Percentiles rank a stretch among this genome's conserved stretches.
Conservation (phyloP, 2,797 vertebrate genomes). For the Tokudaia muenninki region DNA sequence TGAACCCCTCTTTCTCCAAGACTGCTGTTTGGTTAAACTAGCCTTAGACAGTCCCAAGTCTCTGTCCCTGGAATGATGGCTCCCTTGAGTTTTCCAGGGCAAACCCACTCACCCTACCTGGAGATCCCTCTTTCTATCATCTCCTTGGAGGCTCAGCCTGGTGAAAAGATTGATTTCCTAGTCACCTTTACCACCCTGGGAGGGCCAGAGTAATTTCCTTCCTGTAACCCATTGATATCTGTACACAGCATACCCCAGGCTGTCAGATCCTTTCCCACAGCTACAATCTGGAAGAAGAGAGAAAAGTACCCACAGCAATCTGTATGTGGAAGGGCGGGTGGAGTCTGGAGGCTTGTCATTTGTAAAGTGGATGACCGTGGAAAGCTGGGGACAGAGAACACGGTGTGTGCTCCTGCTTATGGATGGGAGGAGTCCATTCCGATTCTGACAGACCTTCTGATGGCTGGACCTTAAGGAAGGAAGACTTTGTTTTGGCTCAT, state of each 20-base stretch:
- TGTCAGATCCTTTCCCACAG: background rate
- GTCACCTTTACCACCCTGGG: background rate
- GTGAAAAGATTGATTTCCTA: background rate
- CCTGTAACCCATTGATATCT: no score
- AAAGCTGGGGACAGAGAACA: background rate
- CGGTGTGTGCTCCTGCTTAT: background rate
- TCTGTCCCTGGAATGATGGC: background rate
- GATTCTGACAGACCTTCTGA: background rate
- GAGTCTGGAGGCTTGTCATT: background rate
- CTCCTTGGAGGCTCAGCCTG: background rate
- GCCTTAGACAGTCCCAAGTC: background rate
- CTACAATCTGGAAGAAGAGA: background rate
- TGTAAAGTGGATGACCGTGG: background rate
- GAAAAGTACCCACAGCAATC: background rate
- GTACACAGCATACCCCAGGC: background rate
- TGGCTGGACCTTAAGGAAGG: background rate
- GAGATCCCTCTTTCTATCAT: accelerated
- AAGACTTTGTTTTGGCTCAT: background rate
- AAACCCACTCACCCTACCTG: background rate
- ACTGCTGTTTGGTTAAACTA: background rate
- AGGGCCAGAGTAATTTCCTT: background rate
- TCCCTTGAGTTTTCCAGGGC: background rate
- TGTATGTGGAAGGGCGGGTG: background rate
- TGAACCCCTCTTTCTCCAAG: background rate
- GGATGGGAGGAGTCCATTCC: background rate